These are phyloP conservation scores for Ceriagrion tenellum DNA, from an alignment of 2,888 invertebrate genomes.

Conservation along the genomic window DNA sequence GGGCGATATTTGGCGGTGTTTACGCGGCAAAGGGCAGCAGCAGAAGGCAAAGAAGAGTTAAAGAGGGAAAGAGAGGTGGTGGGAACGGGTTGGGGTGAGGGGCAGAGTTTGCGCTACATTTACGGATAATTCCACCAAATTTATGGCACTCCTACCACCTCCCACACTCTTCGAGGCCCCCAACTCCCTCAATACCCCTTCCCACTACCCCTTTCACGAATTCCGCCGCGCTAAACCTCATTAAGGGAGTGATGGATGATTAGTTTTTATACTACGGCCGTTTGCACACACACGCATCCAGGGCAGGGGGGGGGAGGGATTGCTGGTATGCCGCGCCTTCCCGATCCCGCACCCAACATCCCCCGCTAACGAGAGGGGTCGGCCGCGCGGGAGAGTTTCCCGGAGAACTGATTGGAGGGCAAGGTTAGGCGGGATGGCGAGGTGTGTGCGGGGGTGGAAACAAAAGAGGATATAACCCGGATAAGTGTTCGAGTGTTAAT, in stretches of 20 bases:
- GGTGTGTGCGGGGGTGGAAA: too few species aligned
- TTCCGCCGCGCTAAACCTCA: constrained; percentile 9
- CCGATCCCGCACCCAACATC: neutral
- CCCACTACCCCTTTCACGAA: neutral
- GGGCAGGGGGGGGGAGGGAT: neutral
- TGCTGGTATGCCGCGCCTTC: neutral
- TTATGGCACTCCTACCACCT: neutral
- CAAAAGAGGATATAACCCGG: neutral
- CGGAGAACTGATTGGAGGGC: neutral
- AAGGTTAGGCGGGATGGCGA: neutral
- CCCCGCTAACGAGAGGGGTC: neutral
- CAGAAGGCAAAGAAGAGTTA: neutral
- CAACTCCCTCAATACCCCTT: too few species aligned
- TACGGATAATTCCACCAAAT: constrained; percentile 40
- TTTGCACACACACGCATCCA: neutral
- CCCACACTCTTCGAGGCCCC: too few species aligned
- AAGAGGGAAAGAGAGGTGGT: neutral
- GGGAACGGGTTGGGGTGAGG: neutral
- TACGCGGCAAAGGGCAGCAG: neutral
- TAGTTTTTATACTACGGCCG: constrained; percentile 40
- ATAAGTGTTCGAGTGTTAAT: neutral
- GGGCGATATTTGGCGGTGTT: neutral
- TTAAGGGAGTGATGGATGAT: constrained; percentile 28
- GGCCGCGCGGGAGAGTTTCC: neutral
- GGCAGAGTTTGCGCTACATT: neutral